A percentile compares a stretch with the other conserved stretches of the same genome.
phyloP scores from a whole-genome alignment of 92 coral and sea anemone species.

The Meandrina meandrites region DNA sequence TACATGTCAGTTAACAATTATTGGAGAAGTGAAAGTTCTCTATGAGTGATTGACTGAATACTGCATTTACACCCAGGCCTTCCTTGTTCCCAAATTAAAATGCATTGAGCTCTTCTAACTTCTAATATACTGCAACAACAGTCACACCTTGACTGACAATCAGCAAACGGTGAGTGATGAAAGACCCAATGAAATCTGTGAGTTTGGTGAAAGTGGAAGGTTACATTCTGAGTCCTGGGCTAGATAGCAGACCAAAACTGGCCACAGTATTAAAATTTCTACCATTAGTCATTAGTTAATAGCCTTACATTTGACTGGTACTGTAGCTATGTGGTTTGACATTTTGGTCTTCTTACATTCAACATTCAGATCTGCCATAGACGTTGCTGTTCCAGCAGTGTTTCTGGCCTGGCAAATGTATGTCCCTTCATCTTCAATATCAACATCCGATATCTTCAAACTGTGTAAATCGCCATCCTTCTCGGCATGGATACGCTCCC shows the following conservation, averaged over 20 bases:
- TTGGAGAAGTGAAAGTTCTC: not conserved
- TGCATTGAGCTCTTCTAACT: not conserved
- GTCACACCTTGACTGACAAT: not conserved
- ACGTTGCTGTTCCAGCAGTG: constrained; percentile 70
- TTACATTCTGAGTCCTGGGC: not conserved
- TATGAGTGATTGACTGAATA: not conserved
- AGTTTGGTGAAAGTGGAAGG: not conserved
- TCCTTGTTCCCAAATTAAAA: not conserved
- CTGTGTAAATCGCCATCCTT: constrained; percentile 60
- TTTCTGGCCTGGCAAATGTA: constrained; percentile 83
- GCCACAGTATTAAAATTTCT: not conserved
- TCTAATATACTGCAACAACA: not conserved
- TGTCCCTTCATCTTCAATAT: constrained; percentile 76
- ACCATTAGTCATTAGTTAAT: not conserved
- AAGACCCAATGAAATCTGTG: not conserved
- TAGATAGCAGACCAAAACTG: not conserved
- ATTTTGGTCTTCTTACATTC: constrained; percentile 60
- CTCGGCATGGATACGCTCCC: constrained; percentile 58
- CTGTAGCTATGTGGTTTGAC: not conserved
- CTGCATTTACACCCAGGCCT: not conserved
- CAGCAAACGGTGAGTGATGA: not conserved
- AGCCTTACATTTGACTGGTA: not conserved
- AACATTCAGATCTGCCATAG: constrained; percentile 68
- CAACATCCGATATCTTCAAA: constrained; percentile 62
- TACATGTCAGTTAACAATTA: not conserved